Percentiles rank a stretch among this genome's conserved stretches.
These are phyloP conservation scores for Bucorvus abyssinicus DNA, from an alignment of 2,797 vertebrate species.

Conservation along the genomic window DNA sequence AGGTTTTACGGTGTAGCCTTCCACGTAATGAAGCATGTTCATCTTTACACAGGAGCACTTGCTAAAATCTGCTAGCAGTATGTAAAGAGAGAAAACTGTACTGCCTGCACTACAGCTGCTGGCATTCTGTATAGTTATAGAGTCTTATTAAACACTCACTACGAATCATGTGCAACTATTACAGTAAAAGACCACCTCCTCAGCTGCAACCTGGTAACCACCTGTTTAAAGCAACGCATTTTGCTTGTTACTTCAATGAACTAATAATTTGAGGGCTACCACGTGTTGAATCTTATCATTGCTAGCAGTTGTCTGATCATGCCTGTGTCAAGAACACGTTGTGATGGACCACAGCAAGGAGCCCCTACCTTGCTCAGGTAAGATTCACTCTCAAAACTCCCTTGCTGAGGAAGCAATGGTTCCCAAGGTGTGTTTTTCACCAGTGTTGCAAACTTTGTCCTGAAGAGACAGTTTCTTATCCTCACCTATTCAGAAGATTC, in stretches of 20 bases:
- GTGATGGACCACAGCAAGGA: background rate
- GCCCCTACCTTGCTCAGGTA: background rate
- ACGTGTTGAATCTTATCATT: background rate
- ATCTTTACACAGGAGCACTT: background rate
- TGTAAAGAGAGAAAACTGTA: background rate
- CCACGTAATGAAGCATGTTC: background rate
- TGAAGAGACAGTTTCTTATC: background rate
- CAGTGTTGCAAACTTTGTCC: background rate
- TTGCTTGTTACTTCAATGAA: background rate
- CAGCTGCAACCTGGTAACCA: background rate
- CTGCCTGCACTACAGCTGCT: background rate
- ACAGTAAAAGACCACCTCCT: background rate
- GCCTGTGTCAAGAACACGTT: background rate
- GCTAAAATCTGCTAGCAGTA: background rate
- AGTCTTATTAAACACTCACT: background rate
- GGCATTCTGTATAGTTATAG: background rate
- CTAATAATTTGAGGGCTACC: background rate
- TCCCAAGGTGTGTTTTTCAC: background rate
- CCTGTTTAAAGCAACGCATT: background rate
- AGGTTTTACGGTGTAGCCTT: background rate
- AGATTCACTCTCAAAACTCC: background rate
- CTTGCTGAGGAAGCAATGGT: background rate
- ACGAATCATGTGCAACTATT: rapidly evolving
- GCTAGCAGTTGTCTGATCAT: background rate
- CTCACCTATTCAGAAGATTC: background rate